Evolutionary conservation across 2,797 vertebrate species (phyloP).

Genomic region (Cryptoblepharus egeriae): DNA sequence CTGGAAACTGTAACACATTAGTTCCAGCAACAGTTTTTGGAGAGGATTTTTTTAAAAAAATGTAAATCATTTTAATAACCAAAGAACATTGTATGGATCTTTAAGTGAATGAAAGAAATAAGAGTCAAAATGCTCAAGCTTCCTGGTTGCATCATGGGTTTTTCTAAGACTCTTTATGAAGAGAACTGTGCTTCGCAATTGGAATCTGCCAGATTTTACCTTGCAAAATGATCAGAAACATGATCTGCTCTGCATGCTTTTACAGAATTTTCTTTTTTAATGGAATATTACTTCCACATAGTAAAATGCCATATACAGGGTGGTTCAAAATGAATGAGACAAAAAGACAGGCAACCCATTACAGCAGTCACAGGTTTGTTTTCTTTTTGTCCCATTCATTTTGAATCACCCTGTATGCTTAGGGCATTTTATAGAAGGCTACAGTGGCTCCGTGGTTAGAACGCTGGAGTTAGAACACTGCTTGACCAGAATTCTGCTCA

Average conservation of each 20-base stretch:
- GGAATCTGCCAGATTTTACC: slow-evolving; percentile 10
- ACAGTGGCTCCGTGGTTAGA: too few species aligned
- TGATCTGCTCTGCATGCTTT: slow-evolving; percentile 22
- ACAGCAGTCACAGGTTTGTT: too few species aligned
- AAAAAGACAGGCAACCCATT: too few species aligned
- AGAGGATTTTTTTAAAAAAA: slow-evolving; percentile 24
- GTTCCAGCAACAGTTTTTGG: slow-evolving; percentile 28
- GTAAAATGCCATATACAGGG: slow-evolving; percentile 24
- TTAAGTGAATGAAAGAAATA: slow-evolving; percentile 2
- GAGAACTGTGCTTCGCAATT: neutral
- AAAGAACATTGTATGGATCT: neutral
- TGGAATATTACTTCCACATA: neutral
- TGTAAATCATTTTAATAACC: slow-evolving; percentile 28
- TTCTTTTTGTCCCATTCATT: too few species aligned
- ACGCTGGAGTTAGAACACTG: too few species aligned
- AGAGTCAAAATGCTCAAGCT: neutral
- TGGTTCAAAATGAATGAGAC: too few species aligned
- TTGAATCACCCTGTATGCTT: too few species aligned
- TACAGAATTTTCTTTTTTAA: neutral
- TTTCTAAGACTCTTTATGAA: too few species aligned
- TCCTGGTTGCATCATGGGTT: neutral
- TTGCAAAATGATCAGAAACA: slow-evolving; percentile 37
- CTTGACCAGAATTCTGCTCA: too few species aligned
- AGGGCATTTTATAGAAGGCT: too few species aligned
- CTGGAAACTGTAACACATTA: slow-evolving; percentile 37